Evolutionary conservation across 2,797 vertebrate genomes (phyloP).

Genomic region (Sandelia bainsii): DNA sequence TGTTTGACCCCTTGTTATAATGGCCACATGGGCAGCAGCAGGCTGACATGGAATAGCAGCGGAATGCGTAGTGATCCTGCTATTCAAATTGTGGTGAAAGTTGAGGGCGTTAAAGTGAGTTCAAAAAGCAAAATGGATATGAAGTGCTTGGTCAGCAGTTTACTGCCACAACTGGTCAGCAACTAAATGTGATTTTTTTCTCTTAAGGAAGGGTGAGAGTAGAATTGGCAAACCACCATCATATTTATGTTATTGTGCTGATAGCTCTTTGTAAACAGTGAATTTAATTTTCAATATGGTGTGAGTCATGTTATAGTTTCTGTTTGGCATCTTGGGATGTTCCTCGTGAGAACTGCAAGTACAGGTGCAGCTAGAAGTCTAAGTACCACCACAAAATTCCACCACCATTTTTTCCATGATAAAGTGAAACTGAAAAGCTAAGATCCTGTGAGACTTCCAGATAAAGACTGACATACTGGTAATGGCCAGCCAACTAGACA

Average conservation of each 20-base stretch:
- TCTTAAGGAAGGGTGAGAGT: slow-evolving; percentile 14
- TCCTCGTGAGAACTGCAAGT: slow-evolving; percentile 13
- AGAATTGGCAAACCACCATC: slow-evolving; percentile 16
- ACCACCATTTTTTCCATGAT: no score
- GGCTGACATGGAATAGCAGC: background rate
- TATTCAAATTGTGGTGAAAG: slow-evolving; percentile 22
- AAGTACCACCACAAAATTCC: no score
- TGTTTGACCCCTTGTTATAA: slow-evolving; percentile 37
- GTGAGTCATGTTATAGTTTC: slow-evolving; percentile 45
- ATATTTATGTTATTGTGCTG: slow-evolving; percentile 57
- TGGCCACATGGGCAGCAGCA: slow-evolving; percentile 6
- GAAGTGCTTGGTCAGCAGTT: slow-evolving; percentile 43
- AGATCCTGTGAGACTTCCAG: no score
- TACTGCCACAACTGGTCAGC: slow-evolving; percentile 37
- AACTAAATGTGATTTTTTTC: slow-evolving; percentile 58
- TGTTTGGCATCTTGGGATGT: slow-evolving; percentile 4
- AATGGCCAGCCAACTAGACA: no score
- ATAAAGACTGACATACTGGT: no score
- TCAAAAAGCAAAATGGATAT: slow-evolving; percentile 19
- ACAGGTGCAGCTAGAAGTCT: background rate
- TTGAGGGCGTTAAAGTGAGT: slow-evolving; percentile 25
- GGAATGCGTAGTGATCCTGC: slow-evolving; percentile 26
- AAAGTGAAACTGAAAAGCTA: no score
- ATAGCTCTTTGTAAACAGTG: slow-evolving; percentile 48
- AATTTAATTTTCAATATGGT: slow-evolving; percentile 53